Conservation (phyloP, 2,888 invertebrate species). For the Aphidoletes aphidimyza region DNA sequence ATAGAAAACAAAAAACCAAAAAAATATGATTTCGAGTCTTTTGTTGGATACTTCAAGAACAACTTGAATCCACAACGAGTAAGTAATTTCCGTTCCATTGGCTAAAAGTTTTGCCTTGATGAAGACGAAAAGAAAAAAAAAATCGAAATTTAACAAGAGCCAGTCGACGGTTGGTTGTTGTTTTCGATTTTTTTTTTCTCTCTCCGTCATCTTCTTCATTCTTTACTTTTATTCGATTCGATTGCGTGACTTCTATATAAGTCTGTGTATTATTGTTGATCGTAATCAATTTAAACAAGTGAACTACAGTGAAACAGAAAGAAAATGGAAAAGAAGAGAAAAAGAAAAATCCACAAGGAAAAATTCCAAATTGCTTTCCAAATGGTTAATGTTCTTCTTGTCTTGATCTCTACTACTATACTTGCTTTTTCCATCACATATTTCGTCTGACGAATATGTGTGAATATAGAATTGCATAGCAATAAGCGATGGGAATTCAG, state of each 20-base stretch:
- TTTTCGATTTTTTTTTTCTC: too few relatives aligned
- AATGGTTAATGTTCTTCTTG: background rate
- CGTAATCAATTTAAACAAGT: too few relatives aligned
- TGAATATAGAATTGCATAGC: background rate
- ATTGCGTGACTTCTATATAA: background rate
- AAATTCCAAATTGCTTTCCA: conserved; percentile 38
- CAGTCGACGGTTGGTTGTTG: too few relatives aligned
- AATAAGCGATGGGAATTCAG: background rate
- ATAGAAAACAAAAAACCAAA: too few relatives aligned
- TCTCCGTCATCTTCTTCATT: too few relatives aligned
- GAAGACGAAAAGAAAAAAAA: background rate
- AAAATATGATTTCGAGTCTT: background rate
- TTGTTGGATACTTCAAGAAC: background rate
- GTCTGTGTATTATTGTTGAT: too few relatives aligned
- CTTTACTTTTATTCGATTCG: too few relatives aligned
- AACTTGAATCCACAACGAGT: background rate
- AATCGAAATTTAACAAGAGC: too few relatives aligned
- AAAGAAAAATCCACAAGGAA: background rate
- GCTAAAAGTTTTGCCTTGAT: background rate
- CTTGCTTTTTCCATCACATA: background rate
- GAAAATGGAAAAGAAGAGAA: background rate
- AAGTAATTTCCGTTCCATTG: background rate
- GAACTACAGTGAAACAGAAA: background rate
- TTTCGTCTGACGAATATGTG: background rate
- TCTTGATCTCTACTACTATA: background rate